Conservation (phyloP, 2,797 vertebrate species). For the Onychomys torridus region DNA sequence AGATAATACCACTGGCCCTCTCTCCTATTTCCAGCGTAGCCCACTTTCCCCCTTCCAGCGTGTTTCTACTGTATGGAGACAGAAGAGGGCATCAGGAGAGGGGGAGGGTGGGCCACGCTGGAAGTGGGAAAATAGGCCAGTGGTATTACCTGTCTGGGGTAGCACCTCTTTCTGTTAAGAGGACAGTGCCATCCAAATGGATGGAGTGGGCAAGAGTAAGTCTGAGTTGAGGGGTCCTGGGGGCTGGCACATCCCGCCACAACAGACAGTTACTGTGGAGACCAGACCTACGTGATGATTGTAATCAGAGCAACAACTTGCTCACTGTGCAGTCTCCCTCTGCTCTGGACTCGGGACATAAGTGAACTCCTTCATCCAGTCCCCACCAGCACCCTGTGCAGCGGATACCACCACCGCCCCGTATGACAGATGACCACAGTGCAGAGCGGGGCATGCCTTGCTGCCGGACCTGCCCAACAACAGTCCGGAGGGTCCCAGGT, state of each 20-base stretch:
- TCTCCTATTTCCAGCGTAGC: no score
- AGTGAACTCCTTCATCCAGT: neutral
- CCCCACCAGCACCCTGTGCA: no score
- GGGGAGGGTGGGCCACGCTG: no score
- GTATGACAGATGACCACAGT: neutral
- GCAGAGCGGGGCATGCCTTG: rapidly evolving
- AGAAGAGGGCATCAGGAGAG: neutral
- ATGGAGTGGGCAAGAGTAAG: neutral
- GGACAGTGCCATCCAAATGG: neutral
- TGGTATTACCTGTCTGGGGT: rapidly evolving
- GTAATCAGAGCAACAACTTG: rapidly evolving
- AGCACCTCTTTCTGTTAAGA: neutral
- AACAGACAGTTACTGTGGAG: rapidly evolving
- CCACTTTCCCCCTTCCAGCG: no score
- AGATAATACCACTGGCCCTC: no score
- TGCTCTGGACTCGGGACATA: rapidly evolving
- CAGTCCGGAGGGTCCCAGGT: no score
- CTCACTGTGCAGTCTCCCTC: neutral
- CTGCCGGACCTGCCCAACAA: no score
- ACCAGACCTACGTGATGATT: rapidly evolving
- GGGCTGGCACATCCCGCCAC: neutral
- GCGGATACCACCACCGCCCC: rapidly evolving
- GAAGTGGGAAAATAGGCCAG: no score
- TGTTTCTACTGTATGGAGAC: neutral
- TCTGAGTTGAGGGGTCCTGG: neutral